Base-by-base conservation (phyloP, 1,140 invertebrate genomes). In the Daktulosphaira vitifoliae region DNA sequence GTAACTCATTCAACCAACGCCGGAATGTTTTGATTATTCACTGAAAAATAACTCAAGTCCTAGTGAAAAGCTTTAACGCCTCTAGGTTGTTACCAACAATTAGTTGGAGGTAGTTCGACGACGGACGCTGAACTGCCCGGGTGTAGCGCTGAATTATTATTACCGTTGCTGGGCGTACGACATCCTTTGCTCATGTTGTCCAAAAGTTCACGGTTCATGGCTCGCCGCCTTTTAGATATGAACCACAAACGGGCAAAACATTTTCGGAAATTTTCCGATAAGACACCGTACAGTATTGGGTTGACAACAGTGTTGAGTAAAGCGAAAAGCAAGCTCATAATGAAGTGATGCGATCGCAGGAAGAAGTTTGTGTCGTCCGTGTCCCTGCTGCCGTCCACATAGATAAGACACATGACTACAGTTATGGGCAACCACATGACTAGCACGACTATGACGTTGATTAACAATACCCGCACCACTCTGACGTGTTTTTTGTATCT, bases 231-330 rank as follows among this genome's bases (percentile, higher is more conserved):
- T 20, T 46, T 50, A 38, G 67, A 67, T n/a, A 56, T 48, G 29
- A 66, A 71, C 74, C 76, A 78, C 15, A 78, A 69, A 53, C 76
- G 75, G 2, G 71, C 65, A 11, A 80, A 73, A 70, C 80, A 81
- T 54, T 81, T 77, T 69, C 86, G 76, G 73, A 90, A 89, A 71
- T 84, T 86, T 66, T 86, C 85, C 6, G 85, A 87, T 70, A 88
- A 81, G 65, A 88, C 81, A 50, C 87, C 87, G 71, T 89, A 90
- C 15, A 90, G 79, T 15, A 90, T 74, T 1, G 88, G 88, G 76
- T 90, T 90, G 49, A 88, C 82, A 68, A 86, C 82, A 7, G 84
- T 85, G 71, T 87, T 88, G 15, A 84, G 73, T 59, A 85, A 80
- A 3, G 83, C 84, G 0, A 84, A 73, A 9, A 82, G 73, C 26